Evolutionary conservation across 2,888 invertebrate species (phyloP), one percentile per base, ranked within the genome.

Genomic region (Mythimna pallens): DNA sequence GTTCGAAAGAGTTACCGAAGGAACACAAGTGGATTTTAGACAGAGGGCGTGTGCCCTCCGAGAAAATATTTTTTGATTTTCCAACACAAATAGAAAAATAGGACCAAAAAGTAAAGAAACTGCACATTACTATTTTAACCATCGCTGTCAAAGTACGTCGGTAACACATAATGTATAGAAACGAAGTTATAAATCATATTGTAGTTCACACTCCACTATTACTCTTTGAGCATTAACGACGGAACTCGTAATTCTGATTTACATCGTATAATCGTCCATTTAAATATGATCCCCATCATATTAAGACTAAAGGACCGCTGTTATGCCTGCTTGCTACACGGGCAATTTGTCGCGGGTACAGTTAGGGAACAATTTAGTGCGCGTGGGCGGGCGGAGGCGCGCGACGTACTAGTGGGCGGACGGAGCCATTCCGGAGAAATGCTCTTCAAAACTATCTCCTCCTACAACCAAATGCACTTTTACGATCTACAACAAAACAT

Each of bases 341-440:
- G 89, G 91, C 90, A 93, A 95, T 95, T 95, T 95, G 94, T 94
- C 92, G 90, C 86, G 78, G 82, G 89, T 93, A 93, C 95, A 93
- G 95, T 95, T 95, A 95, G 88, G 87, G 90, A 89, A 92, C 90
- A 91, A 93, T 94, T 95, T 95, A 95, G 90, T 87, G 85, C 84
- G 87, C 80, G 96, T 95, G 88, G 95, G 96, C 93, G 94, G 94
- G 92, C 92, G 92, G 87, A 75, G 64, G 88, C 89, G 89, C 93
- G 89, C 89, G 90, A 90, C 89, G 89, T 90, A 90, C 87, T 75
- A 68, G 95, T 95, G 87, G 95, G 95, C 93, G 94, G 90, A 91
- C 89, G 83, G 76, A 82, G 80, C 91, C 92, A 94, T 94, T 95
- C 90, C 92, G 91, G 88, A 93, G 92, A 92, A 91, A 93, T 92